Conservation (phyloP, 2,888 invertebrate genomes). For the Drosophila rellima region DNA sequence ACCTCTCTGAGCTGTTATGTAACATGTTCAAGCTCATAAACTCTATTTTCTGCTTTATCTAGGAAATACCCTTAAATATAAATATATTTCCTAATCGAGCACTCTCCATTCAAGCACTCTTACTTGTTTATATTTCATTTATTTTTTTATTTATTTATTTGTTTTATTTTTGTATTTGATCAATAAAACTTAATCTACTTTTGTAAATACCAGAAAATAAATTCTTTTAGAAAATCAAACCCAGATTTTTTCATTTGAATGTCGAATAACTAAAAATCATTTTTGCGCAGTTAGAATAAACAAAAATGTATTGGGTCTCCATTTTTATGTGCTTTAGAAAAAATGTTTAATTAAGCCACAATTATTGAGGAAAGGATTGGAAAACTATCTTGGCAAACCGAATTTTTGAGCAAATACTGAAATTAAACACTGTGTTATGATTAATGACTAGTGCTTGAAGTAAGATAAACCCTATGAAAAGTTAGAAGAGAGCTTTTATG, state of each 20-base stretch:
- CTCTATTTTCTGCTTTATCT: too few relatives aligned
- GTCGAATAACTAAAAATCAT: neutral
- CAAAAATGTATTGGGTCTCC: neutral
- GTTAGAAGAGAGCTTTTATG: too few relatives aligned
- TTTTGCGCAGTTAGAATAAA: conserved; percentile 1
- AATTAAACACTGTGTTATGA: conserved; percentile 10
- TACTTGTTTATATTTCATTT: conserved; percentile 10
- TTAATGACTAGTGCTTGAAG: neutral
- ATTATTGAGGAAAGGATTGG: conserved; percentile 32
- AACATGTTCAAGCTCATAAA: too few relatives aligned
- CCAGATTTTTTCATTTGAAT: neutral
- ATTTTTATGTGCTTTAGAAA: conserved; percentile 18
- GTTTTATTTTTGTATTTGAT: too few relatives aligned
- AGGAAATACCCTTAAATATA: neutral
- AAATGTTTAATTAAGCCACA: conserved; percentile 49
- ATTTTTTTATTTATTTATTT: conserved; percentile 3
- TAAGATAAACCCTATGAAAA: neutral
- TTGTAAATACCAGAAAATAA: conserved; percentile 4
- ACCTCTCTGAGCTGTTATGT: too few relatives aligned
- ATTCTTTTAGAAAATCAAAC: neutral
- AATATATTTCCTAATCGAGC: neutral
- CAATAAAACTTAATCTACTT: conserved; percentile 4
- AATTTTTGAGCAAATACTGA: conserved; percentile 19
- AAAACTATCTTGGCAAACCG: conserved; percentile 22
- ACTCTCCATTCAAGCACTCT: neutral